These are phyloP conservation scores for Gymnothorax javanicus DNA, from an alignment of 2,797 vertebrate genomes.

Conservation along the genomic window DNA sequence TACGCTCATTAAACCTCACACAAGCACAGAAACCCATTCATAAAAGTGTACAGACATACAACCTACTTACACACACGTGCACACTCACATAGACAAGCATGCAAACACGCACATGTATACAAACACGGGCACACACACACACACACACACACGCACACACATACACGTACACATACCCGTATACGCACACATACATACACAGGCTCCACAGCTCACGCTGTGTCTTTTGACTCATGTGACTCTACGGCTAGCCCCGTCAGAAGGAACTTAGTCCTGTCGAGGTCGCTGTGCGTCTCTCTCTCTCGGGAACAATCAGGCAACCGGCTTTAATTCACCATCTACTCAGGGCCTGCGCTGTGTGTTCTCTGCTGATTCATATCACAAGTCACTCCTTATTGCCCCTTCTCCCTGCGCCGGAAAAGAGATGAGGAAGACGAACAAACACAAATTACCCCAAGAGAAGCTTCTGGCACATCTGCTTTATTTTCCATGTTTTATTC, in stretches of 20 bases:
- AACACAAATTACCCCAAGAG: conserved; percentile 1
- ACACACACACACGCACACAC: neutral
- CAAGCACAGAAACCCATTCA: too few species aligned
- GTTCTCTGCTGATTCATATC: neutral
- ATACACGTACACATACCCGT: neutral
- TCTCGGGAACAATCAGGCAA: neutral
- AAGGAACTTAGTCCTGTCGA: neutral
- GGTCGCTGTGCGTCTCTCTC: neutral
- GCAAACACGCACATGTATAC: too few species aligned
- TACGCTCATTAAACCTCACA: too few species aligned
- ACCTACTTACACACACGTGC: too few species aligned
- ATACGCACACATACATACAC: neutral
- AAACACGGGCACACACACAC: neutral
- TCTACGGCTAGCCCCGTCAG: neutral
- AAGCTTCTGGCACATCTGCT: neutral
- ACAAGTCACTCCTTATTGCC: neutral
- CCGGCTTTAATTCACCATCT: neutral
- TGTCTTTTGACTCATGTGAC: neutral
- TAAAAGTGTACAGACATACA: too few species aligned
- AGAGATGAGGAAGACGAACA: neutral
- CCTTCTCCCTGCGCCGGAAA: neutral
- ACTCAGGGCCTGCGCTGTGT: neutral
- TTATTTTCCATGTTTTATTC: neutral
- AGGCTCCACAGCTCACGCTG: neutral
- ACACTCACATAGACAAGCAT: too few species aligned